Evolutionary conservation across 2,797 vertebrate genomes (phyloP), one percentile per base, ranked within the genome.

Genomic region (Schizothorax lantsangensis): DNA sequence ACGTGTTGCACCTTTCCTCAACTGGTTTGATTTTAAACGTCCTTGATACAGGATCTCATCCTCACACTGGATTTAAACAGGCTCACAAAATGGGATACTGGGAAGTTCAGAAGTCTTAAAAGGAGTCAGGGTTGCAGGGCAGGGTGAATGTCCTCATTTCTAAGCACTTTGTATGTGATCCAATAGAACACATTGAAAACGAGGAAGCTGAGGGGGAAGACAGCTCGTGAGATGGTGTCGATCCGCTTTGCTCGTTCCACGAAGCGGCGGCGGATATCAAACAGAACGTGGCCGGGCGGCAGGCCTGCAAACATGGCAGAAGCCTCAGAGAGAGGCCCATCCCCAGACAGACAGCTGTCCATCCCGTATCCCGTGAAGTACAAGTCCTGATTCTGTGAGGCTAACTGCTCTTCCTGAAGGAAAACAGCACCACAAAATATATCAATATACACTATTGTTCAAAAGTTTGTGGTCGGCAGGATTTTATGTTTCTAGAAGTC

Each of bases 111-210:
- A 36, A 10, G 36, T 52, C 12, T 6, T 66, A 78, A 77, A 64
- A 19, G 19, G 23, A 57, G 64, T 82, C 84, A 85, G 59, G 26
- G 74, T 95, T 92, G 97, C 91, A 96, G 92, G 82, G 90, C 74
- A 1, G 91, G 83, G 47, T 95, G 96, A 54, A 96, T 90, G 43
- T 98, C 97, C 91, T 98, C 97, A 0, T 96, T 95, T 75, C 92
- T 92, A 81, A 99, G 92, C 81, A 99, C 97, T 95, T 98, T 98
- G 94, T 97, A 98, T 62, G 97, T 93, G 0, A 98, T 93, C 98
- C 98, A 99, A 91, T 99, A 99, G 92, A 99, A 97, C 87, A 98
- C 93, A 2, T 99, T 99, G 90, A 99, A 99, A 90, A 98, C 91
- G 72, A 99, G 96, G 93, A 99, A 99, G 88, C 96, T 96, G 92